These are phyloP conservation scores for Salminus brasiliensis DNA, from an alignment of 2,113 vertebrate species.

Conservation along the genomic window DNA sequence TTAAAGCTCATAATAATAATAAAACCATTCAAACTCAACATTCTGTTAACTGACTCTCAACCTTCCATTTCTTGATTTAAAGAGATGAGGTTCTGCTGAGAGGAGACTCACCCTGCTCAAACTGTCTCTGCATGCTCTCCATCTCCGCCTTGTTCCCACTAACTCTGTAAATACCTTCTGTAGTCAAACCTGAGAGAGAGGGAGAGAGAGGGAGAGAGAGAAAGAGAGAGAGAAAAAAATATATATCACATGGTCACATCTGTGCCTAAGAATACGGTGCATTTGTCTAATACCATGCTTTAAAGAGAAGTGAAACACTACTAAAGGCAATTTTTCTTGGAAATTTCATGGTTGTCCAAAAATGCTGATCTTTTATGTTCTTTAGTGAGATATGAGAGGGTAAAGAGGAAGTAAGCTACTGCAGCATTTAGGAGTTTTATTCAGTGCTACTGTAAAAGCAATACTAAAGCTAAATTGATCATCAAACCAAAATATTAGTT, in stretches of 20 bases:
- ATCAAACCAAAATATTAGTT: background rate
- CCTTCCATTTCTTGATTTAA: constrained; percentile 38
- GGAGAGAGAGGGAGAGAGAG: no score
- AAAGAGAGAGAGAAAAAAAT: no score
- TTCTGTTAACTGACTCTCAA: background rate
- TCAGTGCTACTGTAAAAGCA: background rate
- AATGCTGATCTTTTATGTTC: background rate
- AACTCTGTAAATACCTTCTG: constrained; percentile 93
- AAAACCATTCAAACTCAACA: no score
- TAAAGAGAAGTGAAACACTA: no score
- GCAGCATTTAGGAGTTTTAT: background rate
- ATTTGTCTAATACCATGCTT: no score
- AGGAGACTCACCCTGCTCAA: constrained; percentile 94
- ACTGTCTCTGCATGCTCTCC: constrained; percentile 96
- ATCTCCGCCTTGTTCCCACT: constrained; percentile 98
- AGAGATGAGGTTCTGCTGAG: background rate
- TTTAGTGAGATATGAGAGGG: background rate
- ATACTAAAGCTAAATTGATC: background rate
- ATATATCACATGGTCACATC: no score
- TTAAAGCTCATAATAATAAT: no score
- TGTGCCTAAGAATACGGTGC: no score
- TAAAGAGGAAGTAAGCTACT: background rate
- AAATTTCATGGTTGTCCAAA: background rate
- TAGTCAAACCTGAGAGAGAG: constrained; percentile 83
- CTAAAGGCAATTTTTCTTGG: background rate